Conservation (phyloP, 2,888 invertebrate genomes). For the Drosophila percnosoma region DNA sequence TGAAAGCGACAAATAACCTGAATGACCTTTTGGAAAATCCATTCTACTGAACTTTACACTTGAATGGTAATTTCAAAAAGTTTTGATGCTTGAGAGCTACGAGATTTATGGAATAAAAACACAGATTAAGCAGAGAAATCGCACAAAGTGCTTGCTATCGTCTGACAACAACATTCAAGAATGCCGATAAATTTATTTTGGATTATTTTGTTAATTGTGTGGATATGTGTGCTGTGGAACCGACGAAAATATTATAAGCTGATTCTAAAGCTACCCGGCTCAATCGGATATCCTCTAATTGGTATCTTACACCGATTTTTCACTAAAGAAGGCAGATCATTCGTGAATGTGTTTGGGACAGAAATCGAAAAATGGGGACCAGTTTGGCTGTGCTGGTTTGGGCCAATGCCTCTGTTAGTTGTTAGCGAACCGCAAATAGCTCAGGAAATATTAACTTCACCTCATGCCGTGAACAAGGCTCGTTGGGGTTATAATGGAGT, state of each 20-base stretch:
- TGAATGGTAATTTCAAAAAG: neutral
- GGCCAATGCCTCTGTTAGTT: conserved; percentile 70
- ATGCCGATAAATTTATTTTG: conserved; percentile 39
- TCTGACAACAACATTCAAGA: neutral
- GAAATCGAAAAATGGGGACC: conserved; percentile 55
- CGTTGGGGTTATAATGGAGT: conserved; percentile 55
- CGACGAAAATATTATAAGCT: conserved; percentile 71
- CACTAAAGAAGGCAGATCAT: neutral
- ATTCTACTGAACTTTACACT: neutral
- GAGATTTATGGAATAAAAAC: conserved; percentile 22
- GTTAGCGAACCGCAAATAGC: conserved; percentile 65
- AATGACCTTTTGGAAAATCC: fast-evolving
- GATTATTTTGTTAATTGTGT: conserved; percentile 43
- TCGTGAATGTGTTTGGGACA: neutral
- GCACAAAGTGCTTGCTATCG: neutral
- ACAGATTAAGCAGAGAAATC: neutral
- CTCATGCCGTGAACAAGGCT: conserved; percentile 61
- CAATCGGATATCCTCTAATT: conserved; percentile 70
- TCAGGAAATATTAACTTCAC: conserved; percentile 68
- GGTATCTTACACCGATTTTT: conserved; percentile 51
- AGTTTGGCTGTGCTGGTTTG: conserved; percentile 66
- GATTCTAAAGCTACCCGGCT: conserved; percentile 65
- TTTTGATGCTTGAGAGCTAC: neutral
- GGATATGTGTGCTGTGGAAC: conserved; percentile 69
- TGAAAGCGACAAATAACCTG: neutral